Evolutionary conservation across 2,888 invertebrate species (phyloP).

Genomic region (Argyresthia albistria): DNA sequence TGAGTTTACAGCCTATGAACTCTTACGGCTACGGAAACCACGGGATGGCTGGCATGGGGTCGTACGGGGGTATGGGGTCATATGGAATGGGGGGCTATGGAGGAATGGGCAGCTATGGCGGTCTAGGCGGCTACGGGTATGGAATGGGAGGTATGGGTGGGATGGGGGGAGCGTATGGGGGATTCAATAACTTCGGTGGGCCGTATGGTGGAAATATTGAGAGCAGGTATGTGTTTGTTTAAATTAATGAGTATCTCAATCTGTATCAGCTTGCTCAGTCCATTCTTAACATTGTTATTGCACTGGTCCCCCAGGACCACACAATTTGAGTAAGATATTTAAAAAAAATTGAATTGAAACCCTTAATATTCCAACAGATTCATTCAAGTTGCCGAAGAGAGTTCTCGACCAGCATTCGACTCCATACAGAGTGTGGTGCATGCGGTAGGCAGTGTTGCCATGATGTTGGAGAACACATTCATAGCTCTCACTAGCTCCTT

Average conservation of each 20-base stretch:
- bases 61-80: slow-evolving; percentile 24
- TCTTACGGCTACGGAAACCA: slow-evolving; percentile 21
- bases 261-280: too few species aligned
- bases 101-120: slow-evolving; percentile 25
- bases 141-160: slow-evolving; percentile 26
- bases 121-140: not conserved
- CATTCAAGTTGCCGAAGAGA: slow-evolving; percentile 91
- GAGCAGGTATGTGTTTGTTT: slow-evolving; percentile 59
- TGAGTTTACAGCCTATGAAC: slow-evolving; percentile 33
- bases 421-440: slow-evolving; percentile 93
- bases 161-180: slow-evolving; percentile 37
- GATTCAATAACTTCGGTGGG: slow-evolving; percentile 52
- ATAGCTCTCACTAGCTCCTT: slow-evolving; percentile 96
- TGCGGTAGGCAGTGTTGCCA: slow-evolving; percentile 93
- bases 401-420: slow-evolving; percentile 92
- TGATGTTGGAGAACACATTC: slow-evolving; percentile 98
- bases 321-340: too few species aligned
- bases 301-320: too few species aligned
- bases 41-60: slow-evolving; percentile 27
- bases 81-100: slow-evolving; percentile 19
- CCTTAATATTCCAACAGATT: slow-evolving; percentile 62
- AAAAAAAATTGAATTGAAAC: too few species aligned
- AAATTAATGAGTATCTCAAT: too few species aligned
- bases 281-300: too few species aligned
- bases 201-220: slow-evolving; percentile 74